Evolutionary conservation across 1,140 invertebrate species (phyloP), one percentile per base, ranked within the genome.

Genomic region (Drosophila watanabei): DNA sequence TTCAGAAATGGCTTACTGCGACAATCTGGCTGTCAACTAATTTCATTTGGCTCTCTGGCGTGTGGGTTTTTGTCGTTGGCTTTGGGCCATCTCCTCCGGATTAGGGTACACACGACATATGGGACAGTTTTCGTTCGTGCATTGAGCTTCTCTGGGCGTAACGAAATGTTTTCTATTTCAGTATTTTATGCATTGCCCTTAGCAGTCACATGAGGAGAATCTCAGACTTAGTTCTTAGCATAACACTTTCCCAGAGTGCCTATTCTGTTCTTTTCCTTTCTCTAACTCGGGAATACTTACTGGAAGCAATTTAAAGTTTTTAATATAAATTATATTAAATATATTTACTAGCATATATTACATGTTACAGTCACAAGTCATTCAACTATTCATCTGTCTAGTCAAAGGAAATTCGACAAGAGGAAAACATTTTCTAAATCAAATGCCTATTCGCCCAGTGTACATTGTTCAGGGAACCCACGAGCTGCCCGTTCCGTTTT

Each of bases 21-120:
- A 61, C 77, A 89, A 84, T 80, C 78, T 81, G 68, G 73, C 68
- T 84, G 84, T 78, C 85, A 88, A 75, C 85, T 88, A 89, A 88
- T 89, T 84, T 89, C 62, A 84, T 83, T 87, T 88, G 18, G 52
- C 56, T 28, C 24, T 28, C 52, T 51, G 33, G 35, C 57, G 32
- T 69, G 51, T 69, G 64, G 70, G 68, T 51, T 60, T 72, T 35
- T 28, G 54, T 49, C 45, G 32, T 48, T 70, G 65, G 51, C 69
- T 78, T 64, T 68, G 54, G 64, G 69, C 66, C 68, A 66, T 72
- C 9, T 16, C 28, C 37, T 35, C 28, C 61, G 80, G 80, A 80
- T 88, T 78, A 80, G 60, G 62, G n/a, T 41, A 71, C 78, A 73
- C 57, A 57, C 45, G 49, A 56, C 72, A 64, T 64, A 52, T 80